These are phyloP conservation scores for Dynastes grantii DNA, from an alignment of 2,888 invertebrate species.

Conservation along the genomic window DNA sequence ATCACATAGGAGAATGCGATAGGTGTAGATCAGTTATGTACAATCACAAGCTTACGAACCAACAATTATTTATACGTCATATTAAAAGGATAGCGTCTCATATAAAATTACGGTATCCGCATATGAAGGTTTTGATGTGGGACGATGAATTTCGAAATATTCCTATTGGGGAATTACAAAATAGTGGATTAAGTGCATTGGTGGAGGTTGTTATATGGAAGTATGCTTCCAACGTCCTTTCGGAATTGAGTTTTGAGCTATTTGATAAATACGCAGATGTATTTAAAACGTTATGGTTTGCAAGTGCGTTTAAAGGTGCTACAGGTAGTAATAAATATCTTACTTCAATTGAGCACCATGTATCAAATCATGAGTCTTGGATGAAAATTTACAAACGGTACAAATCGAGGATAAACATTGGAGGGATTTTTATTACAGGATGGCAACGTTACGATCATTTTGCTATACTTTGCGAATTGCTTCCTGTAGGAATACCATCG, in stretches of 20 bases:
- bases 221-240: constrained; percentile 72
- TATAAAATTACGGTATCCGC: constrained; percentile 71
- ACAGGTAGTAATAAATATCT: constrained; percentile 73
- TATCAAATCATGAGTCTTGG: constrained; percentile 84
- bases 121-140: constrained; percentile 81
- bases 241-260: constrained; percentile 65
- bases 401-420: constrained; percentile 72
- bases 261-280: constrained; percentile 75
- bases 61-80: constrained; percentile 77
- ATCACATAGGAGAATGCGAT: constrained; percentile 78
- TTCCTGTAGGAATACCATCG: constrained; percentile 78
- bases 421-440: constrained; percentile 81
- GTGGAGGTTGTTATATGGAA: constrained; percentile 83
- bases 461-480: constrained; percentile 77
- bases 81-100: constrained; percentile 73
- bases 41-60: constrained; percentile 70
- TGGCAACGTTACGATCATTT: constrained; percentile 83
- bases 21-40: constrained; percentile 71
- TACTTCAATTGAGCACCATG: constrained; percentile 76
- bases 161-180: constrained; percentile 70
- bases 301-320: constrained; percentile 89
- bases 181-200: constrained; percentile 70
- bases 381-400: constrained; percentile 74
- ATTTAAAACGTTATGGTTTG: constrained; percentile 84
- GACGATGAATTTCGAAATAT: constrained; percentile 85